These are phyloP conservation scores for Tringa solitaria DNA, from an alignment of 2,113 vertebrate species.

Conservation along the genomic window DNA sequence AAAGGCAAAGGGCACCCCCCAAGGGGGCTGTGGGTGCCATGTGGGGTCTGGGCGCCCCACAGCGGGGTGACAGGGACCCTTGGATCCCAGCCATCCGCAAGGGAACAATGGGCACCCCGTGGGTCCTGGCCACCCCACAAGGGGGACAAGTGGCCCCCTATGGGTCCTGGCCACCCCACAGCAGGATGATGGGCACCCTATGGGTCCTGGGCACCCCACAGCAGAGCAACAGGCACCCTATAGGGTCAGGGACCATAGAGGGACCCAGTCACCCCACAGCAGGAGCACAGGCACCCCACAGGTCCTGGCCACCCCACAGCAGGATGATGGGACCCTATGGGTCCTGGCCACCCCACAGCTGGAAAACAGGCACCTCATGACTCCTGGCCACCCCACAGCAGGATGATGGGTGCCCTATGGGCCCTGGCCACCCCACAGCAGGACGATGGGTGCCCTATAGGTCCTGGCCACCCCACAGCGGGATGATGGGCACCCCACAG, in stretches of 20 bases:
- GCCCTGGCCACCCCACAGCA: background rate
- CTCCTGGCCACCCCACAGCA: too few species aligned
- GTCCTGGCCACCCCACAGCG: background rate
- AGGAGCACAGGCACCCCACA: background rate
- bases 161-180: too few species aligned
- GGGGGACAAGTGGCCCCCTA: background rate
- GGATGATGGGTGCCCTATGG: too few species aligned
- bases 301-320: too few species aligned
- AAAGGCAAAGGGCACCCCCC: background rate
- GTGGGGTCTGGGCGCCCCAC: background rate
- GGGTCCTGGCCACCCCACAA: too few species aligned
- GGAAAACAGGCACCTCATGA: accelerated
- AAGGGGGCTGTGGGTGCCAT: background rate
- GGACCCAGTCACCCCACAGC: background rate
- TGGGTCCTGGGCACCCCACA: too few species aligned
- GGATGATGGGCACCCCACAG: background rate
- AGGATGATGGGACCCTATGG: accelerated
- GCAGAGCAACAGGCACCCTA: background rate
- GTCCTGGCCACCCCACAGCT: too few species aligned
- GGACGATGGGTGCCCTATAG: accelerated
- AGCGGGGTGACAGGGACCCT: background rate
- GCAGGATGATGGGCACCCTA: background rate
- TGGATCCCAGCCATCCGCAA: background rate
- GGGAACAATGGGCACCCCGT: too few species aligned
- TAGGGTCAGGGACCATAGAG: too few species aligned